These are phyloP conservation scores for Argyresthia albistria DNA, from an alignment of 2,888 invertebrate species.

Conservation along the genomic window DNA sequence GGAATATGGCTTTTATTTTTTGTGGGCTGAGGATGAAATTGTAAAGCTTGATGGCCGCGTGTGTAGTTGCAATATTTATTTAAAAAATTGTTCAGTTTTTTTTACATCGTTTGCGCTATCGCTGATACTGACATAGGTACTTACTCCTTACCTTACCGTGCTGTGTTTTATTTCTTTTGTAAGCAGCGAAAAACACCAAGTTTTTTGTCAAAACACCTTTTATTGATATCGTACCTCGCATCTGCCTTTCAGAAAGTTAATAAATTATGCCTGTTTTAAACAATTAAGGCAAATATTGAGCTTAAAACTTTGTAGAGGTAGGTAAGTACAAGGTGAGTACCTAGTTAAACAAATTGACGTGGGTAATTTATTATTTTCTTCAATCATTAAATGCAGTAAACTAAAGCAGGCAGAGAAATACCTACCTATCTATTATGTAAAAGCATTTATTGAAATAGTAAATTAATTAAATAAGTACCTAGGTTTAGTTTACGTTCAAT, in stretches of 20 bases:
- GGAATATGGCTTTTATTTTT: not conserved
- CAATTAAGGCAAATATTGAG: no score
- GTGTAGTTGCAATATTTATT: not conserved
- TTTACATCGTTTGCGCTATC: not conserved
- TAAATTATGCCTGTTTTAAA: not conserved
- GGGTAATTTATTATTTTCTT: no score
- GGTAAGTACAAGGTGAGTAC: no score
- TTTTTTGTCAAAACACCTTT: not conserved
- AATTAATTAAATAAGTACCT: no score
- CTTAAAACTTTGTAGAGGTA: no score
- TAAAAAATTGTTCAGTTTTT: not conserved
- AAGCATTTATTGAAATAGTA: no score
- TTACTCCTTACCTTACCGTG: no score
- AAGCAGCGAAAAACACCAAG: not conserved
- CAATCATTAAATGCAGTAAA: no score
- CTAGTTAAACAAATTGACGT: no score
- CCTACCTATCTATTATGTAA: no score
- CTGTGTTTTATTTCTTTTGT: not conserved
- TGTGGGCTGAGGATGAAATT: not conserved
- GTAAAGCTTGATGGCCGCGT: not conserved
- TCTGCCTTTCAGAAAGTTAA: slow-evolving; percentile 2
- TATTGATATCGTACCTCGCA: not conserved
- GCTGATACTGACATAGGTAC: not conserved
- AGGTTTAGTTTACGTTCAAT: no score
- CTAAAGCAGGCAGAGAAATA: no score